Evolutionary conservation across 1,140 invertebrate species (phyloP).

Genomic region (Triops cancriformis): DNA sequence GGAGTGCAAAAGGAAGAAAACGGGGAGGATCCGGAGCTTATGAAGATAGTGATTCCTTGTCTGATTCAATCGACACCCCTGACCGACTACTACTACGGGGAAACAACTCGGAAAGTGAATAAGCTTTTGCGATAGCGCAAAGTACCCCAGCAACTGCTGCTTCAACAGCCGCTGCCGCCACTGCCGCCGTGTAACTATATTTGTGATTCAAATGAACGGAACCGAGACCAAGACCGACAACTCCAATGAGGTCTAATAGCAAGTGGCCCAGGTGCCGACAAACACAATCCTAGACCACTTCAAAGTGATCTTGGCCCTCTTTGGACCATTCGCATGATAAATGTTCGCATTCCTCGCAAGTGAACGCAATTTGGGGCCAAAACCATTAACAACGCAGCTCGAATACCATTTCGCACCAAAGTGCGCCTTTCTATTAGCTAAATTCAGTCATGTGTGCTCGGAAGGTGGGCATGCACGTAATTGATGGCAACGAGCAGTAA

Average conservation of each 20-base stretch:
- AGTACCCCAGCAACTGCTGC: conserved; percentile 8
- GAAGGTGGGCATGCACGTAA: too few relatives aligned
- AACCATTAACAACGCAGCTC: too few relatives aligned
- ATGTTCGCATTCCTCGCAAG: too few relatives aligned
- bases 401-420: too few relatives aligned
- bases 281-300: conserved; percentile 6
- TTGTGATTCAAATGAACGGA: conserved; percentile 10
- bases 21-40: neutral
- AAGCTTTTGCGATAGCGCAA: neutral
- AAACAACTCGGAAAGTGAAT: neutral
- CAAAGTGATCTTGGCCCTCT: neutral
- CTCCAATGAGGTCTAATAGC: neutral
- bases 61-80: conserved; percentile 7
- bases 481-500: too few relatives aligned
- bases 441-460: too few relatives aligned
- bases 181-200: neutral
- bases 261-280: neutral
- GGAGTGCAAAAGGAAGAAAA: neutral
- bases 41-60: neutral
- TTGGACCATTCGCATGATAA: neutral
- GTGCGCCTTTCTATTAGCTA: too few relatives aligned
- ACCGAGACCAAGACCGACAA: neutral
- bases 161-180: neutral
- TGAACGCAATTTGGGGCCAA: too few relatives aligned
- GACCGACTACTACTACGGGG: neutral